Percentiles rank a stretch among this genome's conserved stretches.
These are phyloP conservation scores for Corythucha ciliata DNA, from an alignment of 2,888 invertebrate genomes.

Conservation along the genomic window DNA sequence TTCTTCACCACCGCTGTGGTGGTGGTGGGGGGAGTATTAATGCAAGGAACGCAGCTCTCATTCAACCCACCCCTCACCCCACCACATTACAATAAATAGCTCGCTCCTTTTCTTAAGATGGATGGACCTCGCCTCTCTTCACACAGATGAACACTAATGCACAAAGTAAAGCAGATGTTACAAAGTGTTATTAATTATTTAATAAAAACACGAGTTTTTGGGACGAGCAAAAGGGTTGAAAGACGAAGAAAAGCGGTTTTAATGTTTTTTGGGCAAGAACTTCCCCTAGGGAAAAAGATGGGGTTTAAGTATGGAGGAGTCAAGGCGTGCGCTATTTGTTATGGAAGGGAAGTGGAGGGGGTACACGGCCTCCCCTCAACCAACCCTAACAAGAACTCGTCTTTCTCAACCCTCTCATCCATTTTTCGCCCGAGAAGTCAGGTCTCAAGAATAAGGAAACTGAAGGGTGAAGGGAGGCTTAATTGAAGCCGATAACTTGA, in stretches of 20 bases:
- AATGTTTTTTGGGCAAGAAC: background rate
- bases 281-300: background rate
- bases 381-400: too few species aligned
- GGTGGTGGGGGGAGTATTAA: too few species aligned
- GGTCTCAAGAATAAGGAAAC: too few species aligned
- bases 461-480: too few species aligned
- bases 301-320: too few species aligned
- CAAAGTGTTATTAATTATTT: slow-evolving; percentile 32
- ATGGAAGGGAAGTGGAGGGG: too few species aligned
- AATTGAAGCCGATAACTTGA: slow-evolving; percentile 22
- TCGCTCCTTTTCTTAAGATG: slow-evolving; percentile 23
- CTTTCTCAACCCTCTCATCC: background rate
- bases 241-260: background rate
- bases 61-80: too few species aligned
- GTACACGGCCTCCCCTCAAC: too few species aligned
- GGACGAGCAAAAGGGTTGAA: slow-evolving; percentile 5
- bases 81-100: too few species aligned
- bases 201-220: slow-evolving; percentile 28
- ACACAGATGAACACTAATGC: slow-evolving; percentile 29
- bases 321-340: slow-evolving; percentile 11
- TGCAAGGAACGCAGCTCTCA: too few species aligned
- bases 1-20: too few species aligned
- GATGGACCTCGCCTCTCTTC: slow-evolving; percentile 16
- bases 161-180: slow-evolving; percentile 30
- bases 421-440: too few species aligned